Base-by-base conservation (phyloP, 2,888 invertebrate genomes). In the Cheiracanthium punctorium region DNA sequence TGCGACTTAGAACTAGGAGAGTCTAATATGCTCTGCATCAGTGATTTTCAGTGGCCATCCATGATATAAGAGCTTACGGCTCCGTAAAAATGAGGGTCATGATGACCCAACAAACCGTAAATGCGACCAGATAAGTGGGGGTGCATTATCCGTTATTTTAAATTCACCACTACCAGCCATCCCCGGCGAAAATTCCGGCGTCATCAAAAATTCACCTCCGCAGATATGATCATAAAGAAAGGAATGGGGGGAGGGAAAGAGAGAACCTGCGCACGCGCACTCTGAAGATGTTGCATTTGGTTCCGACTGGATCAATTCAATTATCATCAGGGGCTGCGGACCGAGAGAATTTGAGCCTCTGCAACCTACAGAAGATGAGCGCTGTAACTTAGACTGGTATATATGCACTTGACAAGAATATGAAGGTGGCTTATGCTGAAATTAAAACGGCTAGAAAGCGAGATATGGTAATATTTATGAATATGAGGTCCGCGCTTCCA, bases 291-390 rank as follows among this genome's bases (percentile, higher is more conserved):
- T 65, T 64, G 75, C 75, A 71, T 74, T 80, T 70, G 52, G 74
- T 79, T 80, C 75, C 80, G 64, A 86, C 85, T 75, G 85, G 80
- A 86, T 86, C 80, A 86, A 80, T 86, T 86, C 80, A 86, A 80
- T 86, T 80, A 80, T 75, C 80, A 86, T 80, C 65, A 52, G 64
- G 30, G 24, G 74, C 32, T 73, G 29, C 65, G 14, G 48, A 58
- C 17, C 58, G 74, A 41, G 74, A 41, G 67, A 48, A 48, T 52
- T 41, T 32, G 29, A 75, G 65, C 72, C 30, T 7, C 48, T 30
- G 24, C 29, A 65, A 17, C 37, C 37, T 43, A 12, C 14, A 20
- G 32, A 20, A 48, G 43, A 65, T 17, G 17, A 41, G 32, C 17
- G 76, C 33, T 72, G 82, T 76, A 82, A 82, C 76, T 82, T 77